Evolutionary conservation across 1,140 invertebrate species (phyloP).

Genomic region (Anthonomus grandis): DNA sequence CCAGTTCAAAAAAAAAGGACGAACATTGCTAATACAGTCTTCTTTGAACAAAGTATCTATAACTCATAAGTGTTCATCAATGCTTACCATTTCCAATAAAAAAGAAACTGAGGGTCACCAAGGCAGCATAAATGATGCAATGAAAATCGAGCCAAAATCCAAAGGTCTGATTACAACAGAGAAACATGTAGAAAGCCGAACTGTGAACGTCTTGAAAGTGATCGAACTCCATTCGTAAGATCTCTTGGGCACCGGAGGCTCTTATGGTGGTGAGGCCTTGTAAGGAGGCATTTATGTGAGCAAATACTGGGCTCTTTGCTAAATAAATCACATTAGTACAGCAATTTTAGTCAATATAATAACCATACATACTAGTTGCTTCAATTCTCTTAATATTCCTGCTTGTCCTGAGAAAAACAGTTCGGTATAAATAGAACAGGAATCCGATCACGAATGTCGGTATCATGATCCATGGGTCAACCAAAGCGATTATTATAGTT

Average conservation of each 20-base stretch:
- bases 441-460: conserved; percentile 58
- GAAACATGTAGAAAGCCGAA: conserved; percentile 63
- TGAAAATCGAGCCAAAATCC: conserved; percentile 77
- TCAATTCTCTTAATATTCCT: conserved; percentile 85
- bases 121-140: conserved; percentile 69
- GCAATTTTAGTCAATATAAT: too few relatives aligned
- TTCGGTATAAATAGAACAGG: conserved; percentile 62
- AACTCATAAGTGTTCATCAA: too few relatives aligned
- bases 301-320: conserved; percentile 80
- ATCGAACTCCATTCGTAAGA: conserved; percentile 50
- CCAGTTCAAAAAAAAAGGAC: too few relatives aligned
- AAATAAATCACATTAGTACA: too few relatives aligned
- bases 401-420: conserved; percentile 77
- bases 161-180: conserved; percentile 63
- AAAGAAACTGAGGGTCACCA: conserved; percentile 69
- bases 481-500: conserved; percentile 53
- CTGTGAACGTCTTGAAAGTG: conserved; percentile 59
- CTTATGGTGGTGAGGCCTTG: conserved; percentile 88
- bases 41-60: background rate
- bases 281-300: conserved; percentile 83
- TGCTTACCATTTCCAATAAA: conserved; percentile 56
- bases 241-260: conserved; percentile 74
- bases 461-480: conserved; percentile 60
- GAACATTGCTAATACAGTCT: background rate
- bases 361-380: conserved; percentile 83